phyloP scores from a whole-genome alignment of 2,797 vertebrate genomes.

The Acrossocheilus fasciatus region DNA sequence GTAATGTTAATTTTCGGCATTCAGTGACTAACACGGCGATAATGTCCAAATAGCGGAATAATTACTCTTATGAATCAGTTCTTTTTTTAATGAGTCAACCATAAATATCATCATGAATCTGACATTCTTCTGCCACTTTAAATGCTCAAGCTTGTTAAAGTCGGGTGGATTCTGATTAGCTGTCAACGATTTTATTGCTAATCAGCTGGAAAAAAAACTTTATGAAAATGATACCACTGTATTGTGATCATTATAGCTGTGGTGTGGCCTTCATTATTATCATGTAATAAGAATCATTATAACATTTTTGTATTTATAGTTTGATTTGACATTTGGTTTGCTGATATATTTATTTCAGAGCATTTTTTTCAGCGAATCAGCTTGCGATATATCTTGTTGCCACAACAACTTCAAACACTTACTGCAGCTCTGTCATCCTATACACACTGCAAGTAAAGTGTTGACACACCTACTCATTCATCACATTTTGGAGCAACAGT shows the following conservation, averaged over 20 bases:
- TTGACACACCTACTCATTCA: constrained; percentile 20
- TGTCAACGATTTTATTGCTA: background rate
- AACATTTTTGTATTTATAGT: background rate
- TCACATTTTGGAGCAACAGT: background rate
- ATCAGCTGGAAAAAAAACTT: background rate
- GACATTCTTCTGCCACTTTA: background rate
- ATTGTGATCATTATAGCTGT: background rate
- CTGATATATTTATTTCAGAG: background rate
- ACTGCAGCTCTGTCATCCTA: background rate
- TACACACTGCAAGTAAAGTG: constrained; percentile 11
- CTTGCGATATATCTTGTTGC: background rate
- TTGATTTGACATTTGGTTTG: background rate
- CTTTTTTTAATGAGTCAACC: background rate
- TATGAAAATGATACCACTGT: background rate
- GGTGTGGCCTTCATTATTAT: background rate
- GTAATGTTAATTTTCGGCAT: no score
- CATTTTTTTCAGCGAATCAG: background rate
- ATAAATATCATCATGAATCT: background rate
- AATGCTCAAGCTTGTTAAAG: constrained; percentile 3
- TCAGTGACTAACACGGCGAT: background rate
- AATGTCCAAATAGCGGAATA: background rate
- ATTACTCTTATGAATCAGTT: background rate
- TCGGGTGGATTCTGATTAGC: no score
- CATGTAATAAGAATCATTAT: background rate
- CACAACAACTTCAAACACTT: constrained; percentile 12